Evolutionary conservation across 2,113 vertebrate genomes (phyloP).

Genomic region (Macquaria ambigua): DNA sequence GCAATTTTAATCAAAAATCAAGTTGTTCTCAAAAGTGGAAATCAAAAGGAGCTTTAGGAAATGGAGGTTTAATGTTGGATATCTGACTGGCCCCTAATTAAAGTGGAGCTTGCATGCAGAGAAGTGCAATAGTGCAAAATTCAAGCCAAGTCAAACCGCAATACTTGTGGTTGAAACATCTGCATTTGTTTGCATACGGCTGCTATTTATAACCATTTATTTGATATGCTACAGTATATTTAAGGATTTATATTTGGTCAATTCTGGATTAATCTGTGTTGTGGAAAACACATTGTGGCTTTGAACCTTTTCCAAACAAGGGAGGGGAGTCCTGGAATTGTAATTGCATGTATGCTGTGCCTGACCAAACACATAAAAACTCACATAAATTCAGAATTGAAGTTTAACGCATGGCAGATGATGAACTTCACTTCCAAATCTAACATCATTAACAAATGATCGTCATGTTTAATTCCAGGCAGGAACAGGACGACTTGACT

Average conservation of each 20-base stretch:
- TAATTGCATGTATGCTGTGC: constrained; percentile 73
- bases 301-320: constrained; percentile 69
- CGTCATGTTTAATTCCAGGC: constrained; percentile 43
- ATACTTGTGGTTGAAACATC: constrained; percentile 59
- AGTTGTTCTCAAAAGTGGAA: not conserved
- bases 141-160: constrained; percentile 41
- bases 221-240: constrained; percentile 69
- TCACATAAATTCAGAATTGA: constrained; percentile 63
- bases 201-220: constrained; percentile 78
- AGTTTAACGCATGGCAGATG: constrained; percentile 61
- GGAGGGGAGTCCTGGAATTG: constrained; percentile 57
- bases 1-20: not conserved
- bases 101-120: constrained; percentile 18
- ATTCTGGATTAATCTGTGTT: constrained; percentile 77
- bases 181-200: constrained; percentile 64
- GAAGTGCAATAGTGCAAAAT: constrained; percentile 20
- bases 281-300: constrained; percentile 74
- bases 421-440: constrained; percentile 53
- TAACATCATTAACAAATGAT: constrained; percentile 63
- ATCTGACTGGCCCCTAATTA: constrained; percentile 8
- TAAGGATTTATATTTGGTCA: constrained; percentile 71
- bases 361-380: constrained; percentile 74
- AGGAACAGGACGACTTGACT: constrained; percentile 13
- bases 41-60: constrained; percentile 17
- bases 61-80: constrained; percentile 22